Evolutionary conservation across 92 coral and sea anemone genomes (phyloP).

Genomic region (Palythoa heliodiscus): DNA sequence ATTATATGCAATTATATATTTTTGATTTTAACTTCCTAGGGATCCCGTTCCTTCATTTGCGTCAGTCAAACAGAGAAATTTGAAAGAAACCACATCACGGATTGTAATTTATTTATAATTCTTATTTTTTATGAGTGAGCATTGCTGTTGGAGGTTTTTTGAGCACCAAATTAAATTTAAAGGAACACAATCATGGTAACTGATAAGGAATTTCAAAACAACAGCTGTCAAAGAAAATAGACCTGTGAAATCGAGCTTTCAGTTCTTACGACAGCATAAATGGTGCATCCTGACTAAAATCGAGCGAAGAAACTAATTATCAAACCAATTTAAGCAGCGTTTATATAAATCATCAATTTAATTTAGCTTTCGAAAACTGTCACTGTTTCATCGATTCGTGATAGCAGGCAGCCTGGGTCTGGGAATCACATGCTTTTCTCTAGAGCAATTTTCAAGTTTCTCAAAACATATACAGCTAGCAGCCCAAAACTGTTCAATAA

Average conservation of each 20-base stretch:
- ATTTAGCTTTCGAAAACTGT: too few species aligned
- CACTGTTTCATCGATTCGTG: not conserved
- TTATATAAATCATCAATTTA: too few species aligned
- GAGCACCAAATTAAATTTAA: too few species aligned
- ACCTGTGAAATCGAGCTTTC: too few species aligned
- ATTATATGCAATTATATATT: not conserved
- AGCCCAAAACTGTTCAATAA: not conserved
- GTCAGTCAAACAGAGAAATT: not conserved
- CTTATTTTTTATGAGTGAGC: not conserved
- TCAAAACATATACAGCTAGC: not conserved
- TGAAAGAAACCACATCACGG: not conserved
- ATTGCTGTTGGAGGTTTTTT: not conserved
- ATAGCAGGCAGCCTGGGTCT: not conserved
- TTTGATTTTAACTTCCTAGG: not conserved
- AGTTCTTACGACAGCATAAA: too few species aligned
- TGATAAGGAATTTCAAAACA: too few species aligned
- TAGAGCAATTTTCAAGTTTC: not conserved
- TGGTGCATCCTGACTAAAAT: too few species aligned
- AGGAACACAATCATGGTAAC: too few species aligned
- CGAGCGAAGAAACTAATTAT: too few species aligned
- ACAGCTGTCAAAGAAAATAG: too few species aligned
- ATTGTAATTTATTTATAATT: not conserved
- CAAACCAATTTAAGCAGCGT: too few species aligned
- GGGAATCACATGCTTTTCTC: not conserved
- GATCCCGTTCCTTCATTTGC: not conserved